Evolutionary conservation across 37 sponge, comb jelly and placozoan species (phyloP).

Genomic region (Aphrocallistes beatrix): DNA sequence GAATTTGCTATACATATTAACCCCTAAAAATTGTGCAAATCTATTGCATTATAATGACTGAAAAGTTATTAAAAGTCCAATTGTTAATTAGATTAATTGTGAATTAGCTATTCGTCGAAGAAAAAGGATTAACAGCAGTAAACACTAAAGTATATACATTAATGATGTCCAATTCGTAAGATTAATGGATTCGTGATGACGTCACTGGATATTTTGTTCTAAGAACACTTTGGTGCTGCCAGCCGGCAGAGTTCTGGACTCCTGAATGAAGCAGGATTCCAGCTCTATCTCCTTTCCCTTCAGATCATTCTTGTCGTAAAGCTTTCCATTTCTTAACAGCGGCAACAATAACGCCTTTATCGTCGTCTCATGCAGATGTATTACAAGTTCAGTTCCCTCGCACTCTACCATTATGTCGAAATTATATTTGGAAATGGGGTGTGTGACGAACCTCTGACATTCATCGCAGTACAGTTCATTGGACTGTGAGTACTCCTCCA

Average conservation of each 20-base stretch:
- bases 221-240: not conserved
- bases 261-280: not conserved
- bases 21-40: too few relatives aligned
- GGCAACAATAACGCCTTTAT: not conserved
- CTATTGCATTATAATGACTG: too few relatives aligned
- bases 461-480: not conserved
- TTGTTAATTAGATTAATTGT: too few relatives aligned
- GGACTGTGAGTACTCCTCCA: constrained; percentile 10
- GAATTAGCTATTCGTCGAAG: too few relatives aligned
- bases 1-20: too few relatives aligned
- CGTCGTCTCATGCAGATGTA: not conserved
- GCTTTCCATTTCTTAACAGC: not conserved
- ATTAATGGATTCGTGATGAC: too few relatives aligned
- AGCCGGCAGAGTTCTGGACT: not conserved
- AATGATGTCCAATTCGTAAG: too few relatives aligned
- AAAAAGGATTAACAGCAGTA: too few relatives aligned
- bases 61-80: too few relatives aligned
- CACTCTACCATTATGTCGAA: not conserved
- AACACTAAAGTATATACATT: too few relatives aligned
- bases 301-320: not conserved
- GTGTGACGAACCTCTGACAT: not conserved
- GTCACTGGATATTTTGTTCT: not conserved
- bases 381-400: not conserved
- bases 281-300: not conserved
- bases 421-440: not conserved